Evolutionary conservation across 2,113 vertebrate species (phyloP).

Genomic region (Micronycteris hirsuta): DNA sequence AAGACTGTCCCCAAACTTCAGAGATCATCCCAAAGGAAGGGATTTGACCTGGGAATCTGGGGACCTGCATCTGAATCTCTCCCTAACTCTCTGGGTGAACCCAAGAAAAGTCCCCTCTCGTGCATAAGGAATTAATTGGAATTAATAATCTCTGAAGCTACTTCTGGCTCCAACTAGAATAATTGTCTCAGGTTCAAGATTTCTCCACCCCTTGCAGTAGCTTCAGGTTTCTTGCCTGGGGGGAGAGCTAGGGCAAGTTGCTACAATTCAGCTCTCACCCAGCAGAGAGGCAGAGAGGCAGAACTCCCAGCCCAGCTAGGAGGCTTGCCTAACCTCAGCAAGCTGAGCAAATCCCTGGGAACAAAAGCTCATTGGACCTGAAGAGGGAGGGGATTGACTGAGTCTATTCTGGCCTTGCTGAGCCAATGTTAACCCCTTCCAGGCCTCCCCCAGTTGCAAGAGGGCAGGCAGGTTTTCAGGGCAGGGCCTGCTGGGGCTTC

Average conservation of each 20-base stretch:
- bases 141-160: neutral
- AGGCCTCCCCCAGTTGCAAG: neutral
- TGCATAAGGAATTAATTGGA: neutral
- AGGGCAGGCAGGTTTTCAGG: neutral
- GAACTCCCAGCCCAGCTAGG: slow-evolving; percentile 7
- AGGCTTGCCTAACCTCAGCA: slow-evolving; percentile 54
- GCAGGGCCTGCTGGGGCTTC: neutral
- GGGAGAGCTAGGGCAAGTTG: slow-evolving; percentile 68
- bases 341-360: slow-evolving; percentile 74
- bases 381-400: neutral
- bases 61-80: neutral
- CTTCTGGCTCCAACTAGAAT: neutral
- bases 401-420: neutral
- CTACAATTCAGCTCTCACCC: slow-evolving; percentile 73
- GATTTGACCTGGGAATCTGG: neutral
- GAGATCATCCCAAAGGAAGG: neutral
- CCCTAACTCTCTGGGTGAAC: neutral
- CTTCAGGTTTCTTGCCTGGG: neutral
- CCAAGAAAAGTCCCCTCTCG: neutral
- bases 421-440: slow-evolving; percentile 43
- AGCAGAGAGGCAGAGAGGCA: slow-evolving; percentile 48
- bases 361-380: slow-evolving; percentile 62
- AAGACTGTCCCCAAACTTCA: neutral
- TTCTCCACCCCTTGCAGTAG: neutral
- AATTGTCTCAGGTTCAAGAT: neutral